Evolutionary conservation across 2,888 invertebrate genomes (phyloP).

Genomic region (Amiota minor): DNA sequence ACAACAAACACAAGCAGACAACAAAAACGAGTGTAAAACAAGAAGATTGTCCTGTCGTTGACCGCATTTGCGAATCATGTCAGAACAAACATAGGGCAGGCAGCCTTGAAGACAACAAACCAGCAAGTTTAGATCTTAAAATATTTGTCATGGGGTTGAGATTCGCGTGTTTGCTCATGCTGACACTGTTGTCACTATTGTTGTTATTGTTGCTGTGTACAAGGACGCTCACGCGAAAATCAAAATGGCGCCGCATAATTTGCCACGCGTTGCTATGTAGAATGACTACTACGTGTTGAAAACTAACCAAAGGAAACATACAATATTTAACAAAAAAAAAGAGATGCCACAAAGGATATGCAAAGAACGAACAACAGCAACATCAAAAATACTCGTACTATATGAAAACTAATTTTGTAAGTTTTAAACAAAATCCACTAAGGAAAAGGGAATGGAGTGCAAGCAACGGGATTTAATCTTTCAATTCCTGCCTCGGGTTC

Average conservation of each 20-base stretch:
- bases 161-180: not conserved
- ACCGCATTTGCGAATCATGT: not conserved
- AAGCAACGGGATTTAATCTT: not conserved
- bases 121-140: not conserved
- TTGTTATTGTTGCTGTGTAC: not conserved
- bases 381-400: slow-evolving; percentile 26
- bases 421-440: slow-evolving; percentile 26
- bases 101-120: not conserved
- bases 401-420: too few relatives aligned
- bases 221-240: slow-evolving; percentile 20
- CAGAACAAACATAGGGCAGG: not conserved
- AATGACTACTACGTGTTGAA: not conserved
- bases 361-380: slow-evolving; percentile 26
- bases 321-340: not conserved
- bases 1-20: too few relatives aligned
- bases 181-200: not conserved
- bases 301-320: slow-evolving; percentile 1
- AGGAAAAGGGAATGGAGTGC: not conserved
- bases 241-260: slow-evolving; percentile 20
- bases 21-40: not conserved
- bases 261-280: slow-evolving; percentile 4
- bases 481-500: slow-evolving; percentile 38
- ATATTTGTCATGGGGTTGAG: not conserved
- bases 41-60: not conserved
- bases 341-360: slow-evolving; percentile 32